These are phyloP conservation scores for Hirudinaria manillensis DNA, from an alignment of 2,888 invertebrate genomes.

Conservation along the genomic window DNA sequence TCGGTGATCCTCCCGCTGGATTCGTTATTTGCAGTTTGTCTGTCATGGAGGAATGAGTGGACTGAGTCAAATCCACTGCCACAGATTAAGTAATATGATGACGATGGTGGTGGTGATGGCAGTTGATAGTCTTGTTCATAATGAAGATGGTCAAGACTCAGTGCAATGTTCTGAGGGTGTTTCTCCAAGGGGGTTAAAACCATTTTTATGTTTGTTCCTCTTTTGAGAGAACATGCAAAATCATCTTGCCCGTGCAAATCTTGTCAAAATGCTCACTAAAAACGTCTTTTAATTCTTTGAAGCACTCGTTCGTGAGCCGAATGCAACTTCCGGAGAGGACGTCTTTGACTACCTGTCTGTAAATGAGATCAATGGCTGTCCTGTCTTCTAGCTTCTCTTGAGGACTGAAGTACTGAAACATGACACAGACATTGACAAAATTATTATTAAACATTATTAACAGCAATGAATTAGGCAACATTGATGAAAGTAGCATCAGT, in stretches of 20 bases:
- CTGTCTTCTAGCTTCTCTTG: slow-evolving; percentile 1
- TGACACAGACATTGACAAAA: not conserved
- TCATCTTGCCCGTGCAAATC: not conserved
- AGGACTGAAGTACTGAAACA: not conserved
- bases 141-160: no score
- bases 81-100: no score
- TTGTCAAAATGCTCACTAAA: not conserved
- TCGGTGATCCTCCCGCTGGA: not conserved
- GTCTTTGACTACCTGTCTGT: slow-evolving; percentile 5
- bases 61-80: not conserved
- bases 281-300: slow-evolving; percentile 2
- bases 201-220: no score
- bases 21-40: not conserved
- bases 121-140: no score
- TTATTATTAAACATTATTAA: not conserved
- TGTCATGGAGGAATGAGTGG: not conserved
- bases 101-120: no score
- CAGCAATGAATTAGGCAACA: not conserved
- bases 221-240: no score
- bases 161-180: no score
- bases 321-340: not conserved
- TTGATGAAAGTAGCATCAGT: not conserved
- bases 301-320: slow-evolving; percentile 13
- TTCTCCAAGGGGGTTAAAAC: no score
- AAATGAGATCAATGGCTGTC: slow-evolving; percentile 10